Evolutionary conservation across 2,888 invertebrate genomes (phyloP).

Genomic region (Hydrotaea cyrtoneurina): DNA sequence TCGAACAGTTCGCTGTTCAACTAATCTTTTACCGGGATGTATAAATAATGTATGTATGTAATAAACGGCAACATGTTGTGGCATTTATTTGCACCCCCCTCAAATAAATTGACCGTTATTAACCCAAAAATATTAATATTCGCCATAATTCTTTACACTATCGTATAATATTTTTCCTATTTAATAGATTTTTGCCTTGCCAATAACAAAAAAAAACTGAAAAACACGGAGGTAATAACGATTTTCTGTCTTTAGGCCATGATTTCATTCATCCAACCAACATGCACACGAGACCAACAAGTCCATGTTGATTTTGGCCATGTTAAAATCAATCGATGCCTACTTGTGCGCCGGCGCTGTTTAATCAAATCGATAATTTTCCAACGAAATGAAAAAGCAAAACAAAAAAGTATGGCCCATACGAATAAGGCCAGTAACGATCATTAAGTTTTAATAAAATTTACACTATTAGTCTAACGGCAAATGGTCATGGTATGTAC

Average conservation of each 20-base stretch:
- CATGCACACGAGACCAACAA: background rate
- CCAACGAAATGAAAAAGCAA: background rate
- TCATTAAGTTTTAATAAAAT: slow-evolving; percentile 8
- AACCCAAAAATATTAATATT: background rate
- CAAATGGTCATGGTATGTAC: background rate
- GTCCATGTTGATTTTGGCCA: background rate
- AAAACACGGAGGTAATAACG: no score
- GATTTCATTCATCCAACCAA: background rate
- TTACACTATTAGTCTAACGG: background rate
- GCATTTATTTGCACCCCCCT: background rate
- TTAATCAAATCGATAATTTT: background rate
- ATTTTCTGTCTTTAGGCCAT: no score
- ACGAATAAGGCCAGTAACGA: background rate
- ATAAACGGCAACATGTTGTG: background rate
- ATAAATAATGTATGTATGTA: no score
- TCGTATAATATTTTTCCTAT: no score
- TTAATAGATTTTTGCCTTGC: background rate
- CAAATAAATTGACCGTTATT: slow-evolving; percentile 3
- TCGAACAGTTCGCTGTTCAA: no score
- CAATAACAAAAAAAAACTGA: no score
- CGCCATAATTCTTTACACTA: background rate
- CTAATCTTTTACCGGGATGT: no score
- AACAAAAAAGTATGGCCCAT: background rate
- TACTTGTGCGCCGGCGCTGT: background rate
- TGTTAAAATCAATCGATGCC: background rate